A percentile compares a stretch with the other conserved stretches of the same genome.
These are phyloP conservation scores for Macquaria ambigua DNA, from an alignment of 2,113 vertebrate species.

Conservation along the genomic window DNA sequence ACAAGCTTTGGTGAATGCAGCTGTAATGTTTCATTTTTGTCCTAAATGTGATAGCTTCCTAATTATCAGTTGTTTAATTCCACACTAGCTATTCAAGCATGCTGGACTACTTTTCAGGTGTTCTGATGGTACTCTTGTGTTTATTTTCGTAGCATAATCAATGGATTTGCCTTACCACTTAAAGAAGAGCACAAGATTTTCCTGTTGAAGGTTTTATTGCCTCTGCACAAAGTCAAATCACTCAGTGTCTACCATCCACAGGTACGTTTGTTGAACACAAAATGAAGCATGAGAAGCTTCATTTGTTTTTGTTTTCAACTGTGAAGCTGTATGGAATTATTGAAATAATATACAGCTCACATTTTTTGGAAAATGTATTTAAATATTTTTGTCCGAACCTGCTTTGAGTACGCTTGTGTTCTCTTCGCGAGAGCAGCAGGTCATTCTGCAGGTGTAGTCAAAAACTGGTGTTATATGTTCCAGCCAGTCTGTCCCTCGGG, in stretches of 20 bases:
- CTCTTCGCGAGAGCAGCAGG: neutral
- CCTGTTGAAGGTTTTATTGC: slow-evolving; percentile 96
- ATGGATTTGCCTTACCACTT: slow-evolving; percentile 98
- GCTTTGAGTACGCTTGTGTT: neutral
- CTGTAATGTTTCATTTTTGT: neutral
- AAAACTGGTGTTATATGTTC: slow-evolving; percentile 19
- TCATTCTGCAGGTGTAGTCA: slow-evolving; percentile 1
- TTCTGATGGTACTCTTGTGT: slow-evolving; percentile 2
- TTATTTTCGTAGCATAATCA: slow-evolving; percentile 91
- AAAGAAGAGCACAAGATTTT: slow-evolving; percentile 99
- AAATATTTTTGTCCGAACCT: slow-evolving; percentile 27
- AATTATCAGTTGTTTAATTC: neutral
- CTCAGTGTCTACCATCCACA: slow-evolving; percentile 99
- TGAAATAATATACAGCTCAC: neutral
- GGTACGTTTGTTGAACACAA: slow-evolving; percentile 75
- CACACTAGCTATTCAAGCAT: neutral
- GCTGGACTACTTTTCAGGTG: neutral
- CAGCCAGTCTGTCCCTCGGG: slow-evolving; percentile 24
- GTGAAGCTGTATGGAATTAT: neutral
- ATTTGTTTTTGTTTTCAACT: too few relatives aligned
- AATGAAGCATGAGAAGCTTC: neutral
- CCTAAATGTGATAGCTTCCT: neutral
- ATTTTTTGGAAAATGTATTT: neutral
- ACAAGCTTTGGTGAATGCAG: neutral
- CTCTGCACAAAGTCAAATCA: slow-evolving; percentile 99